These are phyloP conservation scores for Hyles vespertilio DNA, from an alignment of 1,140 invertebrate genomes.

Conservation along the genomic window DNA sequence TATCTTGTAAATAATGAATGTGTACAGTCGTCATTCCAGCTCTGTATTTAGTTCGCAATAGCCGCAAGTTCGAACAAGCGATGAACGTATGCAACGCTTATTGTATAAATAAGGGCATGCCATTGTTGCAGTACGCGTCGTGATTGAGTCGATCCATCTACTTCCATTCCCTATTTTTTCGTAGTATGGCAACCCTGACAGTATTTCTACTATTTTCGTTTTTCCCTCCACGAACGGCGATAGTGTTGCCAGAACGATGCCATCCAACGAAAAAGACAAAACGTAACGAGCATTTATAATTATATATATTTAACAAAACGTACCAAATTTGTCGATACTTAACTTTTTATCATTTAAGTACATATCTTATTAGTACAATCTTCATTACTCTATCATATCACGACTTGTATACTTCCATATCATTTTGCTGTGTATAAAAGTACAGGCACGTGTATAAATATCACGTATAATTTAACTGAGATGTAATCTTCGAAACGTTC, in stretches of 20 bases:
- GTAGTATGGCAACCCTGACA: constrained; percentile 22
- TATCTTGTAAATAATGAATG: background rate
- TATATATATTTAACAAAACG: constrained; percentile 37
- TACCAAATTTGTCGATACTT: constrained; percentile 62
- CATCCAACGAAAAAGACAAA: constrained; percentile 67
- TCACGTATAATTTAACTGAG: constrained; percentile 34
- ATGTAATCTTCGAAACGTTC: background rate
- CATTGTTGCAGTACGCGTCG: constrained; percentile 74
- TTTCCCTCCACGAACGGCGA: constrained; percentile 25
- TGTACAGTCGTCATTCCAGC: background rate
- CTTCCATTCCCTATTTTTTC: constrained; percentile 21
- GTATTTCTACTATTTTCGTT: constrained; percentile 29
- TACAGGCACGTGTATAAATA: constrained; percentile 54
- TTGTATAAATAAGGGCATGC: constrained; percentile 71
- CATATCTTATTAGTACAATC: constrained; percentile 73
- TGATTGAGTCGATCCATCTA: constrained; percentile 57
- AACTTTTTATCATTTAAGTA: constrained; percentile 61
- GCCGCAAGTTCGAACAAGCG: constrained; percentile 47
- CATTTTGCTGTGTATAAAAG: constrained; percentile 58
- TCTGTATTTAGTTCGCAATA: constrained; percentile 34
- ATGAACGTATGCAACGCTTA: constrained; percentile 74
- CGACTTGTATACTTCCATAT: constrained; percentile 72
- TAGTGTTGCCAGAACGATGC: constrained; percentile 53
- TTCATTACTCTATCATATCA: constrained; percentile 68
- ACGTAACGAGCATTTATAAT: constrained; percentile 67